These are phyloP conservation scores for Drosophila peninsularis DNA, from an alignment of 2,888 invertebrate species.

Conservation along the genomic window DNA sequence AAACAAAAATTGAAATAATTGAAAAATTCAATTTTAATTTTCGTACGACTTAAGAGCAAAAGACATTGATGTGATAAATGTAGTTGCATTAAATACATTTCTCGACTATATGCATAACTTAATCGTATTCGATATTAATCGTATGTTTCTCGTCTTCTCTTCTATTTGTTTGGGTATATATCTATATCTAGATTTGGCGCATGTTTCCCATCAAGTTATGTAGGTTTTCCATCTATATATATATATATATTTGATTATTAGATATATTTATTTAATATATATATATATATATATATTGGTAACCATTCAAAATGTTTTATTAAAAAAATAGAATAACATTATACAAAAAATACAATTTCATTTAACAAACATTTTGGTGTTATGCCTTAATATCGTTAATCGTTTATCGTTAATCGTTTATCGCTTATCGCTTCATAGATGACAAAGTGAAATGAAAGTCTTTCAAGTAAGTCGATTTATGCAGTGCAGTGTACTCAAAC, in stretches of 20 bases:
- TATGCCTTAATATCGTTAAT: slow-evolving; percentile 51
- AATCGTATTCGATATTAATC: slow-evolving; percentile 33
- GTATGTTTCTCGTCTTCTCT: slow-evolving; percentile 40
- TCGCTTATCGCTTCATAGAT: slow-evolving; percentile 47
- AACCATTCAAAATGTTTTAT: slow-evolving; percentile 47
- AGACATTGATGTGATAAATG: slow-evolving; percentile 52
- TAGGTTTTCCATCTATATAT: slow-evolving; percentile 30
- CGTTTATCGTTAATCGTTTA: slow-evolving; percentile 15
- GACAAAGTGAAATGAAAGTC: slow-evolving; percentile 73
- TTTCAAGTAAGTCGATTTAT: slow-evolving; percentile 68
- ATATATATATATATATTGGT: slow-evolving; percentile 20
- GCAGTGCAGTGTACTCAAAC: slow-evolving; percentile 65
- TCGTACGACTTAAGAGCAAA: slow-evolving; percentile 53
- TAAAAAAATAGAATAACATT: slow-evolving; percentile 74
- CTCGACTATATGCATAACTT: slow-evolving; percentile 50
- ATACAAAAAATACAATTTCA: slow-evolving; percentile 73
- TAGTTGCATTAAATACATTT: slow-evolving; percentile 56
- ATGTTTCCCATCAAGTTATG: slow-evolving; percentile 55
- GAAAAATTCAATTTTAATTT: slow-evolving; percentile 72
- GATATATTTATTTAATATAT: not conserved
- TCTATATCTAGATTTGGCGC: slow-evolving; percentile 73
- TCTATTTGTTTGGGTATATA: slow-evolving; percentile 35
- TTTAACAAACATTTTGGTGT: slow-evolving; percentile 65
- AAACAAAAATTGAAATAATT: slow-evolving; percentile 56
- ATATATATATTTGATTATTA: slow-evolving; percentile 12